These are phyloP conservation scores for Biston stratarius DNA, from an alignment of 2,888 invertebrate genomes.

Conservation along the genomic window DNA sequence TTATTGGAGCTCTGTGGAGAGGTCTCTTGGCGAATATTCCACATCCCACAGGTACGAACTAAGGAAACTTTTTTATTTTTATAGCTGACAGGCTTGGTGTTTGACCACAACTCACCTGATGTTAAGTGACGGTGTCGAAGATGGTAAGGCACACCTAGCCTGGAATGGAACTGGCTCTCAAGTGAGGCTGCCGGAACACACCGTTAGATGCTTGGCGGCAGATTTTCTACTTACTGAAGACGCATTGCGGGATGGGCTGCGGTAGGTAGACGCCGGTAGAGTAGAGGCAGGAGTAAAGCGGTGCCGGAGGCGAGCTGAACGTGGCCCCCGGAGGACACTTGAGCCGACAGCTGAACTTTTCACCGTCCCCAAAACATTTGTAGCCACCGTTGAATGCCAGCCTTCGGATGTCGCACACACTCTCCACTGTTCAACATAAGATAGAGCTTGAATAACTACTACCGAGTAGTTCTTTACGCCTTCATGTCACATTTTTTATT, in stretches of 20 bases:
- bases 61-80: too few species aligned
- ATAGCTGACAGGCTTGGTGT: too few species aligned
- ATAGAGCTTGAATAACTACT: not conserved
- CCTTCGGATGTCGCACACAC: conserved; percentile 87
- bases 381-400: conserved; percentile 92
- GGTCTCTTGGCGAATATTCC: too few species aligned
- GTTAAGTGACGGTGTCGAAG: too few species aligned
- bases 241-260: conserved; percentile 90
- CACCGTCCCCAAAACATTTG: conserved; percentile 88
- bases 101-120: too few species aligned
- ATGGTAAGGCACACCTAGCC: too few species aligned
- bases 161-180: too few species aligned
- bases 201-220: too few species aligned
- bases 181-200: too few species aligned
- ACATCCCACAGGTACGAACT: not conserved
- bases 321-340: conserved; percentile 88
- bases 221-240: conserved; percentile 88
- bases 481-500: too few species aligned
- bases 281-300: conserved; percentile 89
- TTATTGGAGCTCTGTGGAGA: too few species aligned
- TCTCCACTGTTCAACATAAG: conserved; percentile 75
- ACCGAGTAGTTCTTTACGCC: not conserved
- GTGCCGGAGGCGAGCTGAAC: conserved; percentile 87
- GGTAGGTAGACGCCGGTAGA: conserved; percentile 89
- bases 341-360: conserved; percentile 88